Conservation (phyloP, 1,140 invertebrate species). For the Nasonia giraulti region DNA sequence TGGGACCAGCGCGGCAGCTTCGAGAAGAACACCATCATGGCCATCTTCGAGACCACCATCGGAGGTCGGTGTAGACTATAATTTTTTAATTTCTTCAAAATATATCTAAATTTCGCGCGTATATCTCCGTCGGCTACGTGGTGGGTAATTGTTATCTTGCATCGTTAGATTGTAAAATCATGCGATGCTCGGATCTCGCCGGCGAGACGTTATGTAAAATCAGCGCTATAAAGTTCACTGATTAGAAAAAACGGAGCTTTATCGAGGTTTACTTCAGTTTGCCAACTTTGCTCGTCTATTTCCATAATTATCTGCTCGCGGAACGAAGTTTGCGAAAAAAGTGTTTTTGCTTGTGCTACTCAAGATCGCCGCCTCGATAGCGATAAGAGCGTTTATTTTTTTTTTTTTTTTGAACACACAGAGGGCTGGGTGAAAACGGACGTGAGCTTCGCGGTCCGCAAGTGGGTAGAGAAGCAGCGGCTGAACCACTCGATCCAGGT, state of each 20-base stretch:
- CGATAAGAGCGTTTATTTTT: background rate
- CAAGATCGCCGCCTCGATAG: background rate
- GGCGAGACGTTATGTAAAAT: background rate
- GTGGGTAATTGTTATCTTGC: background rate
- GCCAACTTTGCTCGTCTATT: background rate
- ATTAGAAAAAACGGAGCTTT: background rate
- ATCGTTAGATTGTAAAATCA: background rate
- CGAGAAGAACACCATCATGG: conserved; percentile 83
- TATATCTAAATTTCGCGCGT: too few relatives aligned
- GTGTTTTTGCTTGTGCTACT: background rate
- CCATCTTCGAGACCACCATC: conserved; percentile 82
- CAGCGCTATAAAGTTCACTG: background rate
- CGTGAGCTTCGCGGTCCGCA: conserved; percentile 81
- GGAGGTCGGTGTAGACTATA: conserved; percentile 70
- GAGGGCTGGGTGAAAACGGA: conserved; percentile 89
- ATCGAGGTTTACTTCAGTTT: background rate
- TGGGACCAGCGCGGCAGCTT: conserved; percentile 82
- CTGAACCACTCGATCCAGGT: conserved; percentile 82
- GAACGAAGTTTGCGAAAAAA: background rate
- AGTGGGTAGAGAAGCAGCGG: conserved; percentile 82
- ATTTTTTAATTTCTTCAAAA: too few relatives aligned
- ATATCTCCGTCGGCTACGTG: conserved; percentile 63
- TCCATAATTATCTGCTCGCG: background rate
- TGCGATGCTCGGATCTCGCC: background rate
- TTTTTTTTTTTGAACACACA: conserved; percentile 60